Percentiles rank a stretch among this genome's conserved stretches.
Evolutionary conservation across 92 coral and sea anemone genomes (phyloP).

Genomic region (Bergia sp.): DNA sequence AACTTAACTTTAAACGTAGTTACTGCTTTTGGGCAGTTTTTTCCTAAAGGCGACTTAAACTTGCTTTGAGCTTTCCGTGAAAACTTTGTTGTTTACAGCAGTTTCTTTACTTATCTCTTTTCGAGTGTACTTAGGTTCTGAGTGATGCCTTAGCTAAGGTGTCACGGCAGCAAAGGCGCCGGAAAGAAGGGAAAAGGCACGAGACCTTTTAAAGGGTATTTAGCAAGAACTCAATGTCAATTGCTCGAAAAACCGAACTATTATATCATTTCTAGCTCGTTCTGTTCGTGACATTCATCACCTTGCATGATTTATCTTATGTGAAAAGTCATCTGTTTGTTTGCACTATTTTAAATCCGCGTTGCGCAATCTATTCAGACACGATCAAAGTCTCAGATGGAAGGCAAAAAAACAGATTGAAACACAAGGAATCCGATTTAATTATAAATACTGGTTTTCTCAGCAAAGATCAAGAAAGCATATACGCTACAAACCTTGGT

Average conservation of each 20-base stretch:
- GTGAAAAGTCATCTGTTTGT: not conserved
- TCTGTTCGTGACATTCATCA: not conserved
- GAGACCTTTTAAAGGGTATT: not conserved
- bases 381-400: not conserved
- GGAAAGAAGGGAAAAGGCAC: not conserved
- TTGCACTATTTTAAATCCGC: not conserved
- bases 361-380: not conserved
- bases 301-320: not conserved
- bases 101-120: not conserved
- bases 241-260: not conserved
- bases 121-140: not conserved
- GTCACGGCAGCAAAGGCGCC: not conserved
- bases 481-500: not conserved
- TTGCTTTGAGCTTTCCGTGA: not conserved
- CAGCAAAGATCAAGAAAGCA: not conserved
- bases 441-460: not conserved
- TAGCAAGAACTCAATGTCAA: not conserved
- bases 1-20: too few relatives aligned
- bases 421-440: not conserved
- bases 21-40: too few relatives aligned
- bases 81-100: not conserved
- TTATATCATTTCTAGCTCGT: not conserved
- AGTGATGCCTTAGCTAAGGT: not conserved
- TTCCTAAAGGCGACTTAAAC: too few relatives aligned
- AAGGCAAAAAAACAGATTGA: not conserved